Conservation (phyloP, 1,140 invertebrate species). For the Drosophila setifemur region DNA sequence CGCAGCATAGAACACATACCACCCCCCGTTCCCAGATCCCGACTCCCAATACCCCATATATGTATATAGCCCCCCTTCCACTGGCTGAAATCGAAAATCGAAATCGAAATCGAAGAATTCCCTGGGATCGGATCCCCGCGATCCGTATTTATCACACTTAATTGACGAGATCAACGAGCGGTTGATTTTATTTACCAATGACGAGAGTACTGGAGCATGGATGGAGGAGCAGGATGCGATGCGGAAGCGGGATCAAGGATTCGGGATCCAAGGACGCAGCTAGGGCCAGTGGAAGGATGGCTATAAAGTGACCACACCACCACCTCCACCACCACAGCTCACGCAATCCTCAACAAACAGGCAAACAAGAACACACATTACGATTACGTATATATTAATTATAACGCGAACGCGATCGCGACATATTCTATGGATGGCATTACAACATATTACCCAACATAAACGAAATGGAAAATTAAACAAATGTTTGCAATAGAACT, state of each 20-base stretch:
- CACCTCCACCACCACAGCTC: not conserved
- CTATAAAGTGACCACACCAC: constrained; percentile 1
- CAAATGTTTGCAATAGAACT: constrained; percentile 77
- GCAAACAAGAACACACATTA: constrained; percentile 17
- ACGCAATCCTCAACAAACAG: not conserved
- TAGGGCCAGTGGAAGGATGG: constrained; percentile 25
- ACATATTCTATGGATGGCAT: constrained; percentile 56
- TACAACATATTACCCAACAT: constrained; percentile 67
- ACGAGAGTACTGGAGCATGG: not conserved
- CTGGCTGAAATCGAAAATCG: no score
- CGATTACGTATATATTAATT: constrained; percentile 46
- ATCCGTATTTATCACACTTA: constrained; percentile 3
- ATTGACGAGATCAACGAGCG: constrained; percentile 16
- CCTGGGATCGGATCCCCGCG: not conserved
- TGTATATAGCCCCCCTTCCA: constrained; percentile 13
- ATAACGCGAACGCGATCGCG: constrained; percentile 36
- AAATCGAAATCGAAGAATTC: no score
- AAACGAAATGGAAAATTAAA: constrained; percentile 70
- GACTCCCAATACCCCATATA: no score
- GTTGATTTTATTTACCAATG: constrained; percentile 32
- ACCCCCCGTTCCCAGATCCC: no score
- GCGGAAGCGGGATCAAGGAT: no score
- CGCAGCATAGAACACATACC: not conserved
- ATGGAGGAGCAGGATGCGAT: not conserved
- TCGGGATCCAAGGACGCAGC: not conserved